phyloP scores from a whole-genome alignment of 2,113 vertebrate genomes.

The Vulpes ferrilata region DNA sequence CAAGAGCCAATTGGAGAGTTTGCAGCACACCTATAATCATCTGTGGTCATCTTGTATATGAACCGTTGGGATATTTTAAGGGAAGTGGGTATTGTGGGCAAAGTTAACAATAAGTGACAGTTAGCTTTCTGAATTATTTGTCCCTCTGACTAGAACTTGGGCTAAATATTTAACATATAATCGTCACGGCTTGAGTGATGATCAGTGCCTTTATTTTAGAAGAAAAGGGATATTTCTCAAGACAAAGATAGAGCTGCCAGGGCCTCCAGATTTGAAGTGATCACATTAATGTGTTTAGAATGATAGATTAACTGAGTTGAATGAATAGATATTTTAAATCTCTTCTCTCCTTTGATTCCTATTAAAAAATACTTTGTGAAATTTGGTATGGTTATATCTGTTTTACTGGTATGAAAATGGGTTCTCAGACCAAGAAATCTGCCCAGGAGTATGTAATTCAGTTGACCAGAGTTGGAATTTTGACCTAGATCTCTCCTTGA shows the following conservation, averaged over 20 bases:
- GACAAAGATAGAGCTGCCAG: neutral
- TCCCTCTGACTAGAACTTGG: conserved; percentile 43
- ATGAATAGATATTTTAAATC: neutral
- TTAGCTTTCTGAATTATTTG: conserved; percentile 75
- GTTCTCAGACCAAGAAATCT: conserved; percentile 37
- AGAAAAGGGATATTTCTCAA: conserved; percentile 7
- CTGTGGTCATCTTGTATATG: conserved; percentile 63
- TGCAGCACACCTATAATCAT: neutral
- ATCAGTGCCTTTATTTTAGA: neutral
- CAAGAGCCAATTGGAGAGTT: neutral
- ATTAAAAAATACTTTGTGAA: neutral
- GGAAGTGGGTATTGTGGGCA: conserved; percentile 82
- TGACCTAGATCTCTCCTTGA: neutral
- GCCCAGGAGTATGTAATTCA: neutral
- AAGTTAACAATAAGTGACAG: conserved; percentile 64
- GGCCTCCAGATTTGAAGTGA: neutral
- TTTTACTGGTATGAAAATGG: conserved; percentile 2
- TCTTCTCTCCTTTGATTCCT: conserved; percentile 11
- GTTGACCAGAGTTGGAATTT: neutral
- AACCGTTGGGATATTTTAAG: conserved; percentile 69
- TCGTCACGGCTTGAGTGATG: neutral
- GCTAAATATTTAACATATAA: conserved; percentile 19
- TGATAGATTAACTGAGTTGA: neutral
- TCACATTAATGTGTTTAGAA: neutral
- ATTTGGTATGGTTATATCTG: neutral